phyloP scores from a whole-genome alignment of 1,140 invertebrate species.

The Pseudobourletiella spinata region DNA sequence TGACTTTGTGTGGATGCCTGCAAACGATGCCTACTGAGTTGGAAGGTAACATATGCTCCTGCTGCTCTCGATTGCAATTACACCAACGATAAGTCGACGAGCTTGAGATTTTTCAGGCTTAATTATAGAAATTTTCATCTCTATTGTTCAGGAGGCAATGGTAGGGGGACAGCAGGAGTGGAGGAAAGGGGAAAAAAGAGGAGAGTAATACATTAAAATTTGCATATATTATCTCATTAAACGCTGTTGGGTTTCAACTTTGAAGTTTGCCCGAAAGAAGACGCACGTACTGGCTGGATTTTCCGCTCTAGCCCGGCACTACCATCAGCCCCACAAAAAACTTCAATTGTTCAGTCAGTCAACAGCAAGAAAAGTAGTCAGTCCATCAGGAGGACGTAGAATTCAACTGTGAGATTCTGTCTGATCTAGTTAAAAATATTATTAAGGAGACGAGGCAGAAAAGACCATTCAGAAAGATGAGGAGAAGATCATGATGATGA shows the following conservation, averaged over 20 bases:
- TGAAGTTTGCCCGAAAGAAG: slow-evolving; percentile 8
- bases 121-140: slow-evolving; percentile 3
- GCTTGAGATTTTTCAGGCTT: neutral
- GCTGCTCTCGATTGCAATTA: neutral
- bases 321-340: neutral
- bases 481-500: neutral
- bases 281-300: neutral
- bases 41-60: too few relatives aligned
- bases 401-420: neutral
- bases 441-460: neutral
- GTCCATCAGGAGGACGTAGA: neutral
- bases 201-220: slow-evolving; percentile 2
- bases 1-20: too few relatives aligned
- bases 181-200: neutral
- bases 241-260: slow-evolving; percentile 11
- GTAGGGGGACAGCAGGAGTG: neutral
- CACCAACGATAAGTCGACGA: too few relatives aligned
- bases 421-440: slow-evolving; percentile 2
- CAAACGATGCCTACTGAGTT: too few relatives aligned
- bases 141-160: neutral
- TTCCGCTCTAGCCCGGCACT: neutral
- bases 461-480: neutral
- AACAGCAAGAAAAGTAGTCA: slow-evolving; percentile 8
- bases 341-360: slow-evolving; percentile 8
- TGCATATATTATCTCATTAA: slow-evolving; percentile 10